Conservation (phyloP, 2,888 invertebrate genomes). For the Tinea pellionella region DNA sequence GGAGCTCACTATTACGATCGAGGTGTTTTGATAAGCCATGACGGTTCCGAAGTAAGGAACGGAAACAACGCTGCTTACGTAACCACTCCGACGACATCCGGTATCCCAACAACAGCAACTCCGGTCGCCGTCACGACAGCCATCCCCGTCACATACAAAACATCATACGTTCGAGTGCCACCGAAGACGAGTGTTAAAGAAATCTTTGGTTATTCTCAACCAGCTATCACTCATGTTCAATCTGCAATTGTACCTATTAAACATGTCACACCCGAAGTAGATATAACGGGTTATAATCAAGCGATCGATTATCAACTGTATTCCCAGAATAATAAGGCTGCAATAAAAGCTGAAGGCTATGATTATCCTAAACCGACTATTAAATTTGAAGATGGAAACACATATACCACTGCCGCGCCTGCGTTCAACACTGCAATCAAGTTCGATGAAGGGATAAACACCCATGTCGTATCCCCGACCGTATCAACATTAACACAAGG, state of each 20-base stretch:
- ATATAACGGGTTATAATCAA: slow-evolving; percentile 37
- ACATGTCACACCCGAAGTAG: slow-evolving; percentile 32
- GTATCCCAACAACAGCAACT: slow-evolving; percentile 51
- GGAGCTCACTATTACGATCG: background rate
- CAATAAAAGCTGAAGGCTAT: slow-evolving; percentile 19
- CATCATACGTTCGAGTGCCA: slow-evolving; percentile 44
- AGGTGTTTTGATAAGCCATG: slow-evolving; percentile 44
- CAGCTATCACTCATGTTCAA: slow-evolving; percentile 52
- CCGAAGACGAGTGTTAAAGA: slow-evolving; percentile 53
- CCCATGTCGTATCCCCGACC: slow-evolving; percentile 37
- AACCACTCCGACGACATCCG: slow-evolving; percentile 55
- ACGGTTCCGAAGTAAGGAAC: slow-evolving; percentile 43
- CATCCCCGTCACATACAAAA: slow-evolving; percentile 45
- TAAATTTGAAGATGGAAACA: slow-evolving; percentile 44
- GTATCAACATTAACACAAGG: slow-evolving; percentile 44
- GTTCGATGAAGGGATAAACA: slow-evolving; percentile 43
- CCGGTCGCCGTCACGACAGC: slow-evolving; percentile 50
- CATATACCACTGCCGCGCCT: slow-evolving; percentile 43
- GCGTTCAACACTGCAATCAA: slow-evolving; percentile 29
- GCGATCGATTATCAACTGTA: slow-evolving; percentile 33
- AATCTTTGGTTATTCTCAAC: slow-evolving; percentile 54
- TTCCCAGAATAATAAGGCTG: slow-evolving; percentile 3
- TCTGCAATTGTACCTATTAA: slow-evolving; percentile 40
- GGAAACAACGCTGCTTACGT: slow-evolving; percentile 43
- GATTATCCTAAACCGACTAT: slow-evolving; percentile 44